Conservation (phyloP, 2,888 invertebrate genomes). For the Morpho helenor region DNA sequence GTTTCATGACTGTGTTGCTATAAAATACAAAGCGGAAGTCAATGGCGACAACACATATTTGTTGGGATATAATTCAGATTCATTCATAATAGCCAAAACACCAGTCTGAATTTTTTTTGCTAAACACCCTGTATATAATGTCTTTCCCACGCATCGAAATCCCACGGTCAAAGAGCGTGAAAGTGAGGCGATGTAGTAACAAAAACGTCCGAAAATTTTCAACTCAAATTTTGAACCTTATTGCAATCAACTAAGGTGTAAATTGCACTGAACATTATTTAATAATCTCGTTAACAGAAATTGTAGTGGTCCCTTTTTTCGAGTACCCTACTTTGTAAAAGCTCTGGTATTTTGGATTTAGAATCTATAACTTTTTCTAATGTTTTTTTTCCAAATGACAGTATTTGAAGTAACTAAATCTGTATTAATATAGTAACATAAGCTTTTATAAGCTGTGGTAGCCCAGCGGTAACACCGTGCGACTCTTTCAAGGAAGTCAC, state of each 20-base stretch:
- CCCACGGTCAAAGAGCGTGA: slow-evolving; percentile 33
- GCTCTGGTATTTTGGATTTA: slow-evolving; percentile 2
- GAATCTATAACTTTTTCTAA: too few relatives aligned
- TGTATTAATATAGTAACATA: too few relatives aligned
- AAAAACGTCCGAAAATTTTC: slow-evolving; percentile 14
- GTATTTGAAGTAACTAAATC: too few relatives aligned
- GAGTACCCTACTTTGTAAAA: slow-evolving; percentile 12
- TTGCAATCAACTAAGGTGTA: neutral
- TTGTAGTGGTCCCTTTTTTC: slow-evolving; percentile 14
- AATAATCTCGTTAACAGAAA: slow-evolving; percentile 13
- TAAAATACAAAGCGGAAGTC: too few relatives aligned
- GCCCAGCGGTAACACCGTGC: too few relatives aligned
- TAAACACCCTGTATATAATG: slow-evolving; percentile 3
- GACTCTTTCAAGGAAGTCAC: too few relatives aligned
- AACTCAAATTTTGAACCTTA: slow-evolving; percentile 15
- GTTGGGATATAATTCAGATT: too few relatives aligned
- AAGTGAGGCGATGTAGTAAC: slow-evolving; percentile 29
- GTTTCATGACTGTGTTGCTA: too few relatives aligned
- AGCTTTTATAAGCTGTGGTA: too few relatives aligned
- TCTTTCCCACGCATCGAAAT: slow-evolving; percentile 26
- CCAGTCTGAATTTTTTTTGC: neutral
- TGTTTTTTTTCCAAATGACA: too few relatives aligned
- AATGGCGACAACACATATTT: too few relatives aligned
- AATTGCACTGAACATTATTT: neutral
- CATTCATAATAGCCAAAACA: too few relatives aligned